A percentile compares a stretch with the other conserved stretches of the same genome.
Evolutionary conservation across 1,140 invertebrate genomes (phyloP).

Genomic region (Neodiprion virginianus): DNA sequence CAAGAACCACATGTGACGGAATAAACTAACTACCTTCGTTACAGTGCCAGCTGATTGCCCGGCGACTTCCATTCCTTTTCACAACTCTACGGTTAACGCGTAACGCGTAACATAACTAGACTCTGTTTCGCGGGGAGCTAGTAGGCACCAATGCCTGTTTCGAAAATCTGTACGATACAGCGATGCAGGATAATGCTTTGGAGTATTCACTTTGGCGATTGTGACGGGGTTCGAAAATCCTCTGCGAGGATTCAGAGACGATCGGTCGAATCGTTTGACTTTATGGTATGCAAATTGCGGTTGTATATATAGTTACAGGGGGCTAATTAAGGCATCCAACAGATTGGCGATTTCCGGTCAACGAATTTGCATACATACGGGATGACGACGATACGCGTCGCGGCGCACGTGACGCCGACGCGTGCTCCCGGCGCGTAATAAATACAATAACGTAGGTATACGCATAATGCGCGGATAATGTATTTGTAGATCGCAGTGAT

Average conservation of each 20-base stretch:
- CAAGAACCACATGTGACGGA: conserved; percentile 5
- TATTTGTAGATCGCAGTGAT: conserved; percentile 3
- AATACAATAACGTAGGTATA: background rate
- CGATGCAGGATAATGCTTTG: no score
- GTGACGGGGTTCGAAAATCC: no score
- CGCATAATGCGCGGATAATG: background rate
- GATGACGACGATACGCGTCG: background rate
- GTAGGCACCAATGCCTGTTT: no score
- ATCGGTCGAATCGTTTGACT: background rate
- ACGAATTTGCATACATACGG: background rate
- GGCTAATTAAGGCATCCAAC: conserved; percentile 2
- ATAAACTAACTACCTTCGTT: conserved; percentile 1
- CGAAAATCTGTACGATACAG: no score
- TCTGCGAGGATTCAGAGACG: background rate
- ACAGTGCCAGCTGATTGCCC: background rate
- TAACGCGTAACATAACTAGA: no score
- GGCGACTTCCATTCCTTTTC: no score
- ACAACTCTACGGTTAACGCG: no score
- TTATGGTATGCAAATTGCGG: background rate
- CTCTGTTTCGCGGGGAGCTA: no score
- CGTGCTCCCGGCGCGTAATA: background rate
- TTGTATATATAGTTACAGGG: background rate
- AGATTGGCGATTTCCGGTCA: conserved; percentile 1
- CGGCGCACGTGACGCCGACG: background rate
- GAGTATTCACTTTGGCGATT: no score